These are phyloP conservation scores for Laspeyria flexula DNA, from an alignment of 2,888 invertebrate species.

Conservation along the genomic window DNA sequence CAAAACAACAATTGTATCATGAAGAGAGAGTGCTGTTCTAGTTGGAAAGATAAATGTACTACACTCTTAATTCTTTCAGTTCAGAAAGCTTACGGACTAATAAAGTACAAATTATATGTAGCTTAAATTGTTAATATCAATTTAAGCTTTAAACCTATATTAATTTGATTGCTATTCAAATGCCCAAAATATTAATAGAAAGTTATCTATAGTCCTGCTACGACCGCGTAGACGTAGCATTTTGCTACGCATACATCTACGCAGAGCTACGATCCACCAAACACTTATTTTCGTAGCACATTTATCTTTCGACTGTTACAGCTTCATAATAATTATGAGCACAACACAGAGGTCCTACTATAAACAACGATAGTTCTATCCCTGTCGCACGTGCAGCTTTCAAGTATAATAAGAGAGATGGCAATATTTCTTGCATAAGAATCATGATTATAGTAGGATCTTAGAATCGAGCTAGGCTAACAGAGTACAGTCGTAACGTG, in stretches of 20 bases:
- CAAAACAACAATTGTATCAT: slow-evolving; percentile 17
- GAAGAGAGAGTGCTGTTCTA: slow-evolving; percentile 1
- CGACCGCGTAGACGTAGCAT: not conserved
- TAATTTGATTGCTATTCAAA: no score
- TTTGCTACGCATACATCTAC: not conserved
- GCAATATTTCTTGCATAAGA: not conserved
- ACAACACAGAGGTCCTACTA: not conserved
- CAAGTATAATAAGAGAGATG: not conserved
- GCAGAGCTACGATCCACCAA: not conserved
- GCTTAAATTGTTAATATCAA: no score
- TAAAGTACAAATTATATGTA: no score
- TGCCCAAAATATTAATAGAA: no score
- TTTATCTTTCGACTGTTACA: not conserved
- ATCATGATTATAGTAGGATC: no score
- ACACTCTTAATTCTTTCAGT: no score
- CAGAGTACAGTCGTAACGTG: not conserved
- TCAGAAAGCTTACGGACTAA: no score
- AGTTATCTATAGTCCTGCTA: no score
- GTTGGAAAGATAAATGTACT: slow-evolving; percentile 9
- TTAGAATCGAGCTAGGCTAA: not conserved
- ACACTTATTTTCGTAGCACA: not conserved
- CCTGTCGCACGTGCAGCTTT: not conserved
- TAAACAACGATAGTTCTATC: not conserved
- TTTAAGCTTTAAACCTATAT: no score
- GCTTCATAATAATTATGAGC: not conserved